phyloP scores from a whole-genome alignment of 2,113 vertebrate genomes.

The Pangasianodon hypophthalmus region DNA sequence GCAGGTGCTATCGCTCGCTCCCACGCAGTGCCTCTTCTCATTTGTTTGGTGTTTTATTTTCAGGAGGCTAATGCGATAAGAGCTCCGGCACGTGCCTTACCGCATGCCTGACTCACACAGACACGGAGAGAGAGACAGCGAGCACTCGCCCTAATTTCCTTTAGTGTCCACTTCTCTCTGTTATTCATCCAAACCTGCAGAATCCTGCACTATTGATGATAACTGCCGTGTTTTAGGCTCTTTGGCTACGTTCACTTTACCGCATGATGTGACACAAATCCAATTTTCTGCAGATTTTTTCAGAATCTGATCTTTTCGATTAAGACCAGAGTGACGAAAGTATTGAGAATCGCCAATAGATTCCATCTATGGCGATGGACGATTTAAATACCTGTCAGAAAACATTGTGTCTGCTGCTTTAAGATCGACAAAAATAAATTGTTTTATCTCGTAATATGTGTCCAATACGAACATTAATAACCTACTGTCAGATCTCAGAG shows the following conservation, averaged over 20 bases:
- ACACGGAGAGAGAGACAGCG: neutral
- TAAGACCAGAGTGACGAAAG: neutral
- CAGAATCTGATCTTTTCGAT: neutral
- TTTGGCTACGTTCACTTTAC: neutral
- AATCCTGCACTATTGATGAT: conserved; percentile 47
- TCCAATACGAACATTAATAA: no score
- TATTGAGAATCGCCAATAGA: neutral
- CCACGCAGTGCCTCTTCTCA: conserved; percentile 50
- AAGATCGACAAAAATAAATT: no score
- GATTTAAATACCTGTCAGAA: neutral
- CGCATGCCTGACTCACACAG: conserved; percentile 26
- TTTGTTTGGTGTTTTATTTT: conserved; percentile 45
- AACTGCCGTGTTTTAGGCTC: neutral
- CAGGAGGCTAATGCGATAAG: conserved; percentile 50
- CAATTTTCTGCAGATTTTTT: neutral
- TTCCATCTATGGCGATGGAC: neutral
- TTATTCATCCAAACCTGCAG: conserved; percentile 20
- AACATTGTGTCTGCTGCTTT: neutral
- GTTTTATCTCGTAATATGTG: no score
- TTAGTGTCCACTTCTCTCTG: conserved; percentile 19
- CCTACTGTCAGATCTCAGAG: no score
- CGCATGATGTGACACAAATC: neutral
- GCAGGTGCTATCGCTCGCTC: conserved; percentile 50
- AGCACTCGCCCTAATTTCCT: conserved; percentile 39
- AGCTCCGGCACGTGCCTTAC: conserved; percentile 32